These are phyloP conservation scores for Cheilosia urbana DNA, from an alignment of 2,888 invertebrate species.

Conservation along the genomic window DNA sequence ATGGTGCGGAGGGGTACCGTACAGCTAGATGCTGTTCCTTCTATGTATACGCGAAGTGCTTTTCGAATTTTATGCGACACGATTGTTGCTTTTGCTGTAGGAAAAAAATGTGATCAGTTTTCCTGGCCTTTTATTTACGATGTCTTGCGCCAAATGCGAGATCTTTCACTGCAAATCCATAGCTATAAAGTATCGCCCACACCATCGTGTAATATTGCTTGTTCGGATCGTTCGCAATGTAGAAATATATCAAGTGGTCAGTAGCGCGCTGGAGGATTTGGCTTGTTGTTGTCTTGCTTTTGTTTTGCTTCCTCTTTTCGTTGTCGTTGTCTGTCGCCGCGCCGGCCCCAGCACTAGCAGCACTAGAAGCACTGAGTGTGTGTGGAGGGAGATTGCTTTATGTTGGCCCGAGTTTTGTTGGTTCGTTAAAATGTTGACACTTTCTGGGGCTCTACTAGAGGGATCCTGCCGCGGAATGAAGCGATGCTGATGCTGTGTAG, in stretches of 20 bases:
- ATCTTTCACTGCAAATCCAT: constrained; percentile 74
- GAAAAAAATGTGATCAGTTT: constrained; percentile 74
- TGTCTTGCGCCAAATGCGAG: constrained; percentile 73
- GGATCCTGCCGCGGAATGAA: constrained; percentile 57
- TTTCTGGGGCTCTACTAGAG: constrained; percentile 61
- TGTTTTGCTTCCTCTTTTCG: constrained; percentile 75
- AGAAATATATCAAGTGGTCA: constrained; percentile 77
- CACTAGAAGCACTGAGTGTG: constrained; percentile 28
- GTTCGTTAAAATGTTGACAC: constrained; percentile 76
- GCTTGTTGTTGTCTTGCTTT: constrained; percentile 63
- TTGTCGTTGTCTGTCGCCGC: constrained; percentile 60
- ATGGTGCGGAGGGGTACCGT: neutral
- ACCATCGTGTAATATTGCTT: constrained; percentile 77
- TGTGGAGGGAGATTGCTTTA: constrained; percentile 73
- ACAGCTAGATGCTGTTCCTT: constrained; percentile 55
- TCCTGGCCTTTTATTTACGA: constrained; percentile 74
- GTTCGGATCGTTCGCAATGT: constrained; percentile 74
- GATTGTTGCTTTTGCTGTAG: constrained; percentile 62
- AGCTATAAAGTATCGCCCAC: constrained; percentile 77
- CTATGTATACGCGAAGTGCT: constrained; percentile 60
- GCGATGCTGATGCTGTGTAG: constrained; percentile 64
- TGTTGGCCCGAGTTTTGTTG: constrained; percentile 66
- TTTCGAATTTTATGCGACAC: constrained; percentile 75
- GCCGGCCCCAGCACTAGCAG: neutral
- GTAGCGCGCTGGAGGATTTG: constrained; percentile 76